Percentiles rank a stretch among this genome's conserved stretches.
Conservation (phyloP, 1,140 invertebrate genomes). For the Drosophila kikkawai region DNA sequence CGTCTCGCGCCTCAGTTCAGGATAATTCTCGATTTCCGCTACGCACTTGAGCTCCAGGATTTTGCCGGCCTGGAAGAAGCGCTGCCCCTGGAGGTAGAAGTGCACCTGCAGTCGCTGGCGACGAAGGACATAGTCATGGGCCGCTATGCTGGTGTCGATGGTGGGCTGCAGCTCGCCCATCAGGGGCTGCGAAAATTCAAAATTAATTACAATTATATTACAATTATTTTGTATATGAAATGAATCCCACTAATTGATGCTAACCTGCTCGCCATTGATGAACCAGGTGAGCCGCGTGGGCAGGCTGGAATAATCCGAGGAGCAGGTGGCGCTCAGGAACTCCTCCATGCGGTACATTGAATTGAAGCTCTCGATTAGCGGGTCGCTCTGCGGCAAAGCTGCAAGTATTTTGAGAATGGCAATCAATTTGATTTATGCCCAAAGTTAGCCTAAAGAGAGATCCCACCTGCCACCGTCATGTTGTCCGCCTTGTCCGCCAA, state of each 20-base stretch:
- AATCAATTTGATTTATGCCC: not conserved
- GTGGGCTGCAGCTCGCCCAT: slow-evolving; percentile 74
- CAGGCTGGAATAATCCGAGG: slow-evolving; percentile 87
- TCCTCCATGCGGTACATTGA: slow-evolving; percentile 87
- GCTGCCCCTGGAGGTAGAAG: slow-evolving; percentile 78
- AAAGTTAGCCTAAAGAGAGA: too few species aligned
- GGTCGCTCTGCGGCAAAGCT: slow-evolving; percentile 87
- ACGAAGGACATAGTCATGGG: slow-evolving; percentile 79
- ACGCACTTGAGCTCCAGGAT: slow-evolving; percentile 81
- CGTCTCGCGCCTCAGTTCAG: slow-evolving; percentile 73
- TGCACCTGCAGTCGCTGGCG: slow-evolving; percentile 76
- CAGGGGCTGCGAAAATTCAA: slow-evolving; percentile 51
- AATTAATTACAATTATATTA: not conserved
- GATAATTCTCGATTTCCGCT: slow-evolving; percentile 84
- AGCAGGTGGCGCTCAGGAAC: slow-evolving; percentile 87
- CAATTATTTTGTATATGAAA: not conserved
- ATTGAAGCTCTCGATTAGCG: slow-evolving; percentile 86
- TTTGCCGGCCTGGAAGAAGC: slow-evolving; percentile 70
- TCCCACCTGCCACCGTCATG: slow-evolving; percentile 88
- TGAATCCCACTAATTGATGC: not conserved
- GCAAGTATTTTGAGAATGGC: slow-evolving; percentile 10
- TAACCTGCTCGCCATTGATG: slow-evolving; percentile 87
- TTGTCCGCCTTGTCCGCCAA: slow-evolving; percentile 87
- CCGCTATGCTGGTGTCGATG: slow-evolving; percentile 76
- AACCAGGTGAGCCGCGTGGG: slow-evolving; percentile 88